Evolutionary conservation across 1,140 invertebrate genomes (phyloP), one percentile per base, ranked within the genome.

Genomic region (Limonius californicus): DNA sequence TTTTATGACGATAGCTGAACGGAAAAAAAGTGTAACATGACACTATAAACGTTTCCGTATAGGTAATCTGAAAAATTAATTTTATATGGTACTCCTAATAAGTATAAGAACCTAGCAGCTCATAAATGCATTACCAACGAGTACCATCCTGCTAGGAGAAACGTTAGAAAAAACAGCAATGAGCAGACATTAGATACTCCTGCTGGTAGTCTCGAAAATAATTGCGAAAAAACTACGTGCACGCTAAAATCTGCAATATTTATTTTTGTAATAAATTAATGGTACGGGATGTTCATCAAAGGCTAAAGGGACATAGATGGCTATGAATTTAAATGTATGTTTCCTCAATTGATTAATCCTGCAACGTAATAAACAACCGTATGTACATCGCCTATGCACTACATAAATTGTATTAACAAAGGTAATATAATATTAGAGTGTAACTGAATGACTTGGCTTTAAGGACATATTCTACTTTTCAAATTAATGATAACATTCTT

Each of bases 211-310:
- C 16, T 45, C 14, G 54, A 15, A 56, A 56, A 56, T 20, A 56
- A 39, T 20, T 56, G 54, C 8, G 54, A 42, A 30, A 30, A 56
- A 7, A 32, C 19, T 2, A 56, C 54, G 4, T 56, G 54, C 9
- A 27, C 20, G 14, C 12, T 9, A 6, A 56, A 11, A 16, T 32
- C 54, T 45, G 42, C 6, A 45, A 45, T 18, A 45, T n/a, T n/a
- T n/a, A n/a, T n/a, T n/a, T n/a, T n/a, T n/a, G n/a, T n/a, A n/a
- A n/a, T n/a, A n/a, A n/a, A n/a, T n/a, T n/a, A n/a, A n/a, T n/a
- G n/a, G n/a, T n/a, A n/a, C n/a, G n/a, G n/a, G n/a, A n/a, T n/a
- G n/a, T n/a, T n/a, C n/a, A n/a, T n/a, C n/a, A n/a, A n/a, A n/a
- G n/a, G n/a, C n/a, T n/a, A n/a, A n/a, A n/a, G n/a, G n/a, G n/a